These are phyloP conservation scores for Drosophila suboccidentalis DNA, from an alignment of 2,888 invertebrate genomes.

Conservation along the genomic window DNA sequence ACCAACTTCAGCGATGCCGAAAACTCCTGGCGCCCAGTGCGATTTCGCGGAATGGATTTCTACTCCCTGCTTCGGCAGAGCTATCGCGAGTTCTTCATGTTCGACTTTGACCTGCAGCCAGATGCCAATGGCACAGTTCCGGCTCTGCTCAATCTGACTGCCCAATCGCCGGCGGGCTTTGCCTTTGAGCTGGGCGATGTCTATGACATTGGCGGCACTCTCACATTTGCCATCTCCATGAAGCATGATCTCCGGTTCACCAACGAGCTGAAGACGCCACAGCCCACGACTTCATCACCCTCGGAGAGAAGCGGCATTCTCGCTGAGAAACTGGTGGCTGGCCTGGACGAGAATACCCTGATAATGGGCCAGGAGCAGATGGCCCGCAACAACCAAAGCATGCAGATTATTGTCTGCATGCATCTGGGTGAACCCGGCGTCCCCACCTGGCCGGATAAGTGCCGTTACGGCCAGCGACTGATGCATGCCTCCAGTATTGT, in stretches of 20 bases:
- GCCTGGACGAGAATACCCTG: constrained; percentile 49
- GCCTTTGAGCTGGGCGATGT: constrained; percentile 90
- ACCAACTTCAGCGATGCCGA: constrained; percentile 10
- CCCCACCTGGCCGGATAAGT: constrained; percentile 88
- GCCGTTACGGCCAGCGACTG: constrained; percentile 87
- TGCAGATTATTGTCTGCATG: constrained; percentile 88
- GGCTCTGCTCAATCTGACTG: constrained; percentile 89
- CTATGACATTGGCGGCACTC: constrained; percentile 92
- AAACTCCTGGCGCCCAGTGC: constrained; percentile 70
- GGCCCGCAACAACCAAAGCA: constrained; percentile 85
- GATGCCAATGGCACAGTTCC: constrained; percentile 89
- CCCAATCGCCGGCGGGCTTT: constrained; percentile 88
- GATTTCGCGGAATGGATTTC: constrained; percentile 79
- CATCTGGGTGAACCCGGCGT: constrained; percentile 87
- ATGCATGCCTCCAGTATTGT: constrained; percentile 88
- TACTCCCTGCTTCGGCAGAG: constrained; percentile 87
- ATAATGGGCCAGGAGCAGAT: constrained; percentile 40
- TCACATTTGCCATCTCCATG: constrained; percentile 90
- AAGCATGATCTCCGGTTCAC: constrained; percentile 86
- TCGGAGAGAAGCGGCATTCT: constrained; percentile 78
- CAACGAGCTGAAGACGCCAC: constrained; percentile 58
- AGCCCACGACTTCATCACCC: constrained; percentile 58
- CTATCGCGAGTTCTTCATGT: constrained; percentile 91
- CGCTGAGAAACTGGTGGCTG: constrained; percentile 82
- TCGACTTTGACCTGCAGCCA: constrained; percentile 90